These are phyloP conservation scores for Aphelocoma californica DNA, from an alignment of 2,797 vertebrate genomes.

Conservation along the genomic window DNA sequence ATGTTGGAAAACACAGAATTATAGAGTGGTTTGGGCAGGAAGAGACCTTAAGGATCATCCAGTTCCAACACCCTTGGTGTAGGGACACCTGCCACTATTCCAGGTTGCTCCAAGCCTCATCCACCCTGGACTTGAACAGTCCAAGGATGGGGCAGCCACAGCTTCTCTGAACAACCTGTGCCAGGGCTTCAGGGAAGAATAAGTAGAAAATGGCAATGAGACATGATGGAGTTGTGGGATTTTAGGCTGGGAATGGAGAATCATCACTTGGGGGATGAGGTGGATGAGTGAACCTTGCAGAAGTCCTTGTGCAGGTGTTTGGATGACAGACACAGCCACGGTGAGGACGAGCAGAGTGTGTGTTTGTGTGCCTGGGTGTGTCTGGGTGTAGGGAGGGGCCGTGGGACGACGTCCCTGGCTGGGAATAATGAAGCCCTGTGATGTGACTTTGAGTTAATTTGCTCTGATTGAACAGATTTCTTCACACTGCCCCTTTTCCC, in stretches of 20 bases:
- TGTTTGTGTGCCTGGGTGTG: not conserved
- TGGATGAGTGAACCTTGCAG: not conserved
- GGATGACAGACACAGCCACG: not conserved
- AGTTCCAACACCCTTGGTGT: not conserved
- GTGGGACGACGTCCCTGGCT: not conserved
- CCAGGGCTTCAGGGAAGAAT: not conserved
- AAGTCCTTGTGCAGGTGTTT: not conserved
- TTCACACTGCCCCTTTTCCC: constrained; percentile 22
- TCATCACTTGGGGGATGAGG: not conserved
- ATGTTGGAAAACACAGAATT: not conserved
- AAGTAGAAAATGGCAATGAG: not conserved
- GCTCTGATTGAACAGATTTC: constrained; percentile 68
- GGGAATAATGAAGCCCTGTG: constrained; percentile 5
- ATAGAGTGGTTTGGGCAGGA: not conserved
- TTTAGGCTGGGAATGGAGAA: not conserved
- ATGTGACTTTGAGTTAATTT: constrained; percentile 75
- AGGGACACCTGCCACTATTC: not conserved
- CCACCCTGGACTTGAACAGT: not conserved
- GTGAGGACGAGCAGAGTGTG: not conserved
- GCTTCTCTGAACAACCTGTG: not conserved
- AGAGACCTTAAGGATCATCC: not conserved
- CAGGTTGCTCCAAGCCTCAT: not conserved
- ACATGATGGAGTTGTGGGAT: not conserved
- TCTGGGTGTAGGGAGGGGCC: not conserved
- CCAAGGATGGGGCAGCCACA: not conserved